A percentile compares a stretch with the other conserved stretches of the same genome.
phyloP scores from a whole-genome alignment of 2,888 invertebrate species.

The Thymelicus sylvestris region DNA sequence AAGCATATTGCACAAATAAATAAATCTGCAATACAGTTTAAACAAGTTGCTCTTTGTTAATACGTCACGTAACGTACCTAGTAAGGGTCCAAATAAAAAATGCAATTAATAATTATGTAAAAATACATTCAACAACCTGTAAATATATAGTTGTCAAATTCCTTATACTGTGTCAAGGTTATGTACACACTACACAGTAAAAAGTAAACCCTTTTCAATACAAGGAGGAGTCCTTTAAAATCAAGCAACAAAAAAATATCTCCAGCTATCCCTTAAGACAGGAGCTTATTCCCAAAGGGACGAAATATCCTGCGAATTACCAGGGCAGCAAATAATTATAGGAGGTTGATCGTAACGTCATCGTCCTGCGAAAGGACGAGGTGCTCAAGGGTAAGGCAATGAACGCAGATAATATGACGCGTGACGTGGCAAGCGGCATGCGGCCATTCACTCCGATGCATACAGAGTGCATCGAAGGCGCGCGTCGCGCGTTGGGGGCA shows the following conservation, averaged over 20 bases:
- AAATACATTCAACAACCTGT: background rate
- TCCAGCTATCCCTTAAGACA: conserved; percentile 62
- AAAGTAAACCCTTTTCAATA: background rate
- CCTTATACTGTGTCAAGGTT: too few species aligned
- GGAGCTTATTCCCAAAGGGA: conserved; percentile 82
- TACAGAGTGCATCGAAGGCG: conserved; percentile 38
- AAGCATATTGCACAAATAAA: too few species aligned
- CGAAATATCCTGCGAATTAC: conserved; percentile 84
- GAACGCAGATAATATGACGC: conserved; percentile 61
- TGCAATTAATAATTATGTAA: too few species aligned
- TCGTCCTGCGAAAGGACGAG: conserved; percentile 79
- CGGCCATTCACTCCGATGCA: conserved; percentile 66
- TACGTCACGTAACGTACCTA: too few species aligned
- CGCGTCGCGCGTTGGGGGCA: background rate
- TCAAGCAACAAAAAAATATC: background rate
- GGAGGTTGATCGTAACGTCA: conserved; percentile 61
- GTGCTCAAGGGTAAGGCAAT: conserved; percentile 71
- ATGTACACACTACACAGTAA: too few species aligned
- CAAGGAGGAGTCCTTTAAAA: background rate
- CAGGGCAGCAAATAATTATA: conserved; percentile 70
- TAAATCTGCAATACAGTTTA: too few species aligned
- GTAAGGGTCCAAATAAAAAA: background rate
- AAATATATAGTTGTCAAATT: too few species aligned
- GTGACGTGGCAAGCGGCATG: conserved; percentile 52
- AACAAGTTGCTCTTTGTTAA: too few species aligned